Base-by-base conservation (phyloP, 2,888 invertebrate species). In the Caenorhabditis afra region DNA sequence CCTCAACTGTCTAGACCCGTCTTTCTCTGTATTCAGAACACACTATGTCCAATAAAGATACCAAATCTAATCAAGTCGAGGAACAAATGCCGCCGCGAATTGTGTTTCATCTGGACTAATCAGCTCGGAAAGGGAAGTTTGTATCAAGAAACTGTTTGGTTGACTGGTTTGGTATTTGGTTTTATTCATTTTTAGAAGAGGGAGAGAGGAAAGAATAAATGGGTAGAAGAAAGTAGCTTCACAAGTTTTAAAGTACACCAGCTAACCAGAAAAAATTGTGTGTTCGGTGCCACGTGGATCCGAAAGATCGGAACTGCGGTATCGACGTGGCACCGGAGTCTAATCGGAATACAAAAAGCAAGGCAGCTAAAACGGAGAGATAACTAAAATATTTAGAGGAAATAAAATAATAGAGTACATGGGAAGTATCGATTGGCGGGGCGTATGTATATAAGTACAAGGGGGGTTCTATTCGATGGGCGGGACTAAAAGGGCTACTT, bases 191-290 rank as follows among this genome's bases (percentile, higher is more conserved):
- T 57, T n/a, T 39, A 55, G 45, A 66, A 53, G 47, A 47, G 50
- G 39, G 23, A 49, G 71, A 71, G 39, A 39, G 55, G 71, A 71
- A 71, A 71, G 71, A 71, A 49, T 71, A 71, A 45, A 64, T 64
- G 71, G 71, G 71, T 64, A 49, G 71, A 50, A 14, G 41, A 18
- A 71, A 71, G 64, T 64, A 71, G 62, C 71, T 62, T 64, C 49
- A 71, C 71, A 71, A 71, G 71, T 71, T 68, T 62, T 22, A 64
- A 55, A 64, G 57, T 71, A 71, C 59, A 71, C 71, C 71, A 71
- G 71, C 71, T 71, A 71, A 71, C 62, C 71, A 71, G 64, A 71
- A 71, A 70, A 55, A 64, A 64, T 64, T 66, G 66, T 47, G 57
- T 67, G 57, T 39, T 35, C 22, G n/a, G 1, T 45, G 11, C 20